Percentiles rank a stretch among this genome's conserved stretches.
These are phyloP conservation scores for Pocillopora grandis DNA, from an alignment of 92 coral and sea anemone species.

Conservation along the genomic window DNA sequence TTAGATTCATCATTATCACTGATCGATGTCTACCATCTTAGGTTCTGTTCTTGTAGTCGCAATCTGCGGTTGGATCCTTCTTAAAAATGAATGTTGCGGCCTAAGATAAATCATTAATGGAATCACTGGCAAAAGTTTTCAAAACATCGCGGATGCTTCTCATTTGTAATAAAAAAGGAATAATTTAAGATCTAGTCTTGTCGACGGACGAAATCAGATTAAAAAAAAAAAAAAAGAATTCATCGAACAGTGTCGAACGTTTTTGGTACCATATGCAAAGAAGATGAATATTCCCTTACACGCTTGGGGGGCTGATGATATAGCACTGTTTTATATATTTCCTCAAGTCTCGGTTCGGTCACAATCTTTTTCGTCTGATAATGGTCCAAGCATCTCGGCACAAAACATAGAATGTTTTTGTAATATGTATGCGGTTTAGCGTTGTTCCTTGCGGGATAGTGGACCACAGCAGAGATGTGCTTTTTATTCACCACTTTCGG, in stretches of 20 bases:
- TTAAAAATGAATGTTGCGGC: conserved; percentile 5
- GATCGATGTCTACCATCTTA: not conserved
- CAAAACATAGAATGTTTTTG: conserved; percentile 63
- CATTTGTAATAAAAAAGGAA: not conserved
- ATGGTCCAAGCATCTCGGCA: conserved; percentile 64
- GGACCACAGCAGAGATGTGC: conserved; percentile 65
- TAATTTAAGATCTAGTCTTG: not conserved
- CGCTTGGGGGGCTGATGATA: conserved; percentile 52
- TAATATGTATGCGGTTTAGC: conserved; percentile 49
- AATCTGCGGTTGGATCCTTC: not conserved
- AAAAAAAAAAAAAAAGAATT: not conserved
- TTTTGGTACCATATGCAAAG: conserved; percentile 55
- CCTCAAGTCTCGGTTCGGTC: conserved; percentile 45
- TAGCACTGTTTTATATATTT: conserved; percentile 55
- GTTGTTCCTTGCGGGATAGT: conserved; percentile 68
- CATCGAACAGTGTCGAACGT: conserved; percentile 17
- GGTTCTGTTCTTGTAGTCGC: not conserved
- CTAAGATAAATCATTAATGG: conserved; percentile 13
- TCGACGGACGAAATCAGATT: not conserved
- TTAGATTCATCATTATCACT: conserved; percentile 3
- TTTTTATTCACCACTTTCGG: conserved; percentile 62
- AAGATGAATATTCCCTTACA: conserved; percentile 49
- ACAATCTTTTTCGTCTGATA: conserved; percentile 49
- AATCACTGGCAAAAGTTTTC: not conserved
- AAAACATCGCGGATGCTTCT: conserved; percentile 14